Base-by-base conservation (phyloP, 2,113 vertebrate genomes). In the Gallinago paraguaiae region DNA sequence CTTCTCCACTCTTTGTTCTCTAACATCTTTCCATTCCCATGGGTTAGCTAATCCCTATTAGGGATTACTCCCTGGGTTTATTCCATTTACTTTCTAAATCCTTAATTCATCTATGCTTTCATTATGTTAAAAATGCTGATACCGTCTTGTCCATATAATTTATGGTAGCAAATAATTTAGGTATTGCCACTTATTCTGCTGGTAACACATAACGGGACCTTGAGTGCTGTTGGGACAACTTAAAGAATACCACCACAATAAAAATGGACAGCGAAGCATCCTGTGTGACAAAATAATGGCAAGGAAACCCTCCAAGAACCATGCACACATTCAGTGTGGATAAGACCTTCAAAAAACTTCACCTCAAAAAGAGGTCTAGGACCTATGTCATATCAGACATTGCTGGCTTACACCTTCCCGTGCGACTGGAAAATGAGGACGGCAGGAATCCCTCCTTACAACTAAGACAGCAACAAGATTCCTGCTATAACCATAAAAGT, bases 401-500 rank as follows among this genome's bases (percentile, higher is more conserved):
- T 19, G 15, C 57, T 82, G 28, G 0, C 48, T 64, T 48, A 87
- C 46, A 53, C 48, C 67, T 61, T 94, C 67, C 75, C 41, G 39
- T 56, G 19, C 57, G 57, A 48, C 0, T 4, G 20, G 48, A 77
- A 93, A 82, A 86, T 4, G 23, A 91, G 35, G 72, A 65, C 27
- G 25, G 76, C 59, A 67, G 68, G 90, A 97, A 94, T 45, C 53
- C 16, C 57, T 88, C 41, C 53, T 79, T 65, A 41, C 0, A 1
- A 80, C 85, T 79, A 80, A 86, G 78, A 68, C 53, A 69, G 82
- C 70, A 82, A 93, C 82, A 90, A 94, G 85, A 86, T 53, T 86
- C 94, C 86, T 92, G 90, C 86, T 80, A 80, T 88, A 94, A 86
- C 59, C 90, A 88, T 90, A 61, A 74, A 90, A 95, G 39, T 46